Conservation (phyloP, 2,888 invertebrate species). For the Helleia helle region DNA sequence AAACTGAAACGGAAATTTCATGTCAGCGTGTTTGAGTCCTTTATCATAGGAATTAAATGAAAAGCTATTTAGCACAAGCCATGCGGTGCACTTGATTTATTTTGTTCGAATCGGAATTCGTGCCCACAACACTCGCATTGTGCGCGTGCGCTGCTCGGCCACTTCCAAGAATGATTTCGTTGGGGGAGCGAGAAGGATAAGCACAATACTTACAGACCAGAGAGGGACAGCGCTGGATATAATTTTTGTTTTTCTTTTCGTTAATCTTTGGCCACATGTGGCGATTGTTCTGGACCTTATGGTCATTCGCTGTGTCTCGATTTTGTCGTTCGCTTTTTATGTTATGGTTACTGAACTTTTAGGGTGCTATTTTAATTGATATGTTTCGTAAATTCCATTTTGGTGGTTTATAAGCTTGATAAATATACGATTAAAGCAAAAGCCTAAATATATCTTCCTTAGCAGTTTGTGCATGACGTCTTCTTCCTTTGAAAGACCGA, state of each 20-base stretch:
- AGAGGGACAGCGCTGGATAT: conserved; percentile 37
- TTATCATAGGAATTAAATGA: conserved; percentile 34
- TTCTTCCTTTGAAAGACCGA: too few relatives aligned
- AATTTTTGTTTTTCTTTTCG: conserved; percentile 66
- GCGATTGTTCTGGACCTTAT: conserved; percentile 70
- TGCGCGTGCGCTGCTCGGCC: conserved; percentile 54
- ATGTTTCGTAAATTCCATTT: conserved; percentile 1
- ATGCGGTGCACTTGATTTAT: conserved; percentile 34
- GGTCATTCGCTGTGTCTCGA: conserved; percentile 51
- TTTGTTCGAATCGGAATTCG: conserved; percentile 54
- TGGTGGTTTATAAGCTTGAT: too few relatives aligned
- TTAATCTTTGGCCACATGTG: conserved; percentile 71
- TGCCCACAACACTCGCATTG: conserved; percentile 70
- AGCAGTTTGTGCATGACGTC: too few relatives aligned
- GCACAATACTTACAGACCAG: conserved; percentile 17
- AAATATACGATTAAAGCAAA: too few relatives aligned
- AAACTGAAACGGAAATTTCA: conserved; percentile 4
- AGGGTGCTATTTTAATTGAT: conserved; percentile 58
- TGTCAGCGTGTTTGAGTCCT: conserved; percentile 5
- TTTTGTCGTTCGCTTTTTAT: conserved; percentile 26
- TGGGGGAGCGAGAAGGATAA: conserved; percentile 32
- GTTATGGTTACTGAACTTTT: conserved; percentile 52
- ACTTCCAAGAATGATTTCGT: conserved; percentile 71
- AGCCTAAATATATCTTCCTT: too few relatives aligned
- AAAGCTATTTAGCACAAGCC: conserved; percentile 45